Evolutionary conservation across 2,888 invertebrate species (phyloP).

Genomic region (Helicoverpa assulta): DNA sequence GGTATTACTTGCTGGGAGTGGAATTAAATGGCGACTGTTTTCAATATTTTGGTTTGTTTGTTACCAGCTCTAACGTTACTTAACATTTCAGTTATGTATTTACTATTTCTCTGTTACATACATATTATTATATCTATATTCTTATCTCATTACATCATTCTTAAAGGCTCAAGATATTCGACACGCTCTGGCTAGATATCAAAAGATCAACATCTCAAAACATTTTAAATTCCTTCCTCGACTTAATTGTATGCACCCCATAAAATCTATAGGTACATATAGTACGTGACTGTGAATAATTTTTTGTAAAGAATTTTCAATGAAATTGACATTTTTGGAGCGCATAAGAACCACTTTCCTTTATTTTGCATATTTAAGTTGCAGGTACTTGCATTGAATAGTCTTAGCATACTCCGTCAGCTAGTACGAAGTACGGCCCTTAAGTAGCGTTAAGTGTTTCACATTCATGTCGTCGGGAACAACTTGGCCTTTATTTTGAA

Average conservation of each 20-base stretch:
- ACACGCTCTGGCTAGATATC: too few species aligned
- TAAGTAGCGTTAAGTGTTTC: conserved; percentile 44
- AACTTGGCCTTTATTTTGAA: conserved; percentile 40
- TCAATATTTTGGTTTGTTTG: background rate
- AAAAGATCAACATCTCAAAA: background rate
- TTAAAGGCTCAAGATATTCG: too few species aligned
- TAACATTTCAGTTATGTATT: too few species aligned
- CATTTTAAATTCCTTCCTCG: background rate
- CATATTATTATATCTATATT: too few species aligned
- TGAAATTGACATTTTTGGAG: background rate
- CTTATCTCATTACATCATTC: too few species aligned
- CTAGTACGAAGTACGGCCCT: conserved; percentile 23
- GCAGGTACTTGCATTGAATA: conserved; percentile 24
- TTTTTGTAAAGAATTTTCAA: background rate
- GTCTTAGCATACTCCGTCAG: conserved; percentile 13
- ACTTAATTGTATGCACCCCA: background rate
- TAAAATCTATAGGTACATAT: background rate
- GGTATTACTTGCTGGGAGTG: conserved; percentile 30
- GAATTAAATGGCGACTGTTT: conserved; percentile 16
- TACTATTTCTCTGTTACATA: too few species aligned
- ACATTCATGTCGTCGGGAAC: conserved; percentile 35
- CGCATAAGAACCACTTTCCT: background rate
- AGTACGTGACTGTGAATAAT: background rate
- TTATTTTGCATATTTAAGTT: background rate
- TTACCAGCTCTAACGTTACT: background rate